Evolutionary conservation across 2,888 invertebrate species (phyloP), one percentile per base, ranked within the genome.

Genomic region (Nemotelus pantherinus): DNA sequence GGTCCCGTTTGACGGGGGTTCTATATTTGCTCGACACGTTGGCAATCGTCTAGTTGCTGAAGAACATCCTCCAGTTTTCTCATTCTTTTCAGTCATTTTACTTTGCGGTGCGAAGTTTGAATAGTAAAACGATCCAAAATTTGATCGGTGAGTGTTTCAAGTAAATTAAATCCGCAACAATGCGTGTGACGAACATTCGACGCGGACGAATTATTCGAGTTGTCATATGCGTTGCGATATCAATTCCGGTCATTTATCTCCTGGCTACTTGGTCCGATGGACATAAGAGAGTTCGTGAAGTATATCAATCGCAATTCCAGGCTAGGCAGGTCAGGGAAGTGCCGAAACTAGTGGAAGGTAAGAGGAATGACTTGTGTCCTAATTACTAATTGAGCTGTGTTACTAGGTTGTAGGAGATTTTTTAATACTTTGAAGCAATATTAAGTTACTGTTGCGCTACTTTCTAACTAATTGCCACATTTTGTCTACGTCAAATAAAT

Each of bases 101-200:
- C 10, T 63, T 41, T 63, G 41, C 10, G 4, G 25, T 25, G 43
- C 3, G 1, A 1, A 3, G 39, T 58, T 3, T 5, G 5, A 4
- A n/a, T 39, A 4, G 6, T n/a, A 58, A 58, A 25, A 5, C 9
- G 9, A 4, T 58, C 58, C 25, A 58, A 58, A 25, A 25, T 25
- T 25, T 25, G 1, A 25, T 25, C 25, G 25, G 43, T 39, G 7
- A 39, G 41, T 41, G 63, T 63, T 39, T 9, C 43, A 39, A 41
- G 43, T 63, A 7, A 63, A n/a, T 63, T 63, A 25, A 41, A 63
- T 5, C 6, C 25, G 41, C 67, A 47, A 48, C 84, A 83, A 91
- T 91, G 91, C 90, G 90, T 82, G 89, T 91, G 77, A 90, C 91
- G 81, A 91, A 90, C 82, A 85, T 91, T 72, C 88, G 91, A 82